Percentiles rank a stretch among this genome's conserved stretches.
Evolutionary conservation across 2,797 vertebrate genomes (phyloP).

Genomic region (Anguilla pacifica): DNA sequence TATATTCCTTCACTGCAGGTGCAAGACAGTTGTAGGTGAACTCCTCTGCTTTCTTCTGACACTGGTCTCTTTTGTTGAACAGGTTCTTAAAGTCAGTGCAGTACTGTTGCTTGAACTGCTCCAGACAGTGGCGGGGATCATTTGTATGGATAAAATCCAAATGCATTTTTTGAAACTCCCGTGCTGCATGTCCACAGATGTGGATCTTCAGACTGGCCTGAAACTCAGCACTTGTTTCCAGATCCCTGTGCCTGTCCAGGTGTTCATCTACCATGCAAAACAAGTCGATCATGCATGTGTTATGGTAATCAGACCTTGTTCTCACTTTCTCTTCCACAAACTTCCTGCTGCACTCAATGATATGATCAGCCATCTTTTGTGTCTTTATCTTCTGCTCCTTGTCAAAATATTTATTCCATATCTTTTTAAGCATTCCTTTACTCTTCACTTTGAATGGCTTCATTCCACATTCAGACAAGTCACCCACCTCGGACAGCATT

Average conservation of each 20-base stretch:
- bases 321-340: not conserved
- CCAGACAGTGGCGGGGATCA: not conserved
- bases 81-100: not conserved
- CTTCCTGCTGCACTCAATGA: not conserved
- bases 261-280: not conserved
- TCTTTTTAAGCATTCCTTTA: no score
- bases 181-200: not conserved
- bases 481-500: not conserved
- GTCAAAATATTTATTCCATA: no score
- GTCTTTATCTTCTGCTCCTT: not conserved
- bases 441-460: not conserved
- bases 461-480: not conserved
- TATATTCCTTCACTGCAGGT: conserved; percentile 52
- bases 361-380: conserved; percentile 43
- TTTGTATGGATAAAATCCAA: not conserved
- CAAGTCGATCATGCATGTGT: not conserved
- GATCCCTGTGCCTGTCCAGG: not conserved
- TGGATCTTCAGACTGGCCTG: not conserved
- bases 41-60: not conserved
- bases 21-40: not conserved
- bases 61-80: not conserved
- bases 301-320: not conserved
- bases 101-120: not conserved
- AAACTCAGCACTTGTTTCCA: not conserved
- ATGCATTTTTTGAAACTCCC: not conserved